Evolutionary conservation across 1,140 invertebrate species (phyloP).

Genomic region (Myzus persicae): DNA sequence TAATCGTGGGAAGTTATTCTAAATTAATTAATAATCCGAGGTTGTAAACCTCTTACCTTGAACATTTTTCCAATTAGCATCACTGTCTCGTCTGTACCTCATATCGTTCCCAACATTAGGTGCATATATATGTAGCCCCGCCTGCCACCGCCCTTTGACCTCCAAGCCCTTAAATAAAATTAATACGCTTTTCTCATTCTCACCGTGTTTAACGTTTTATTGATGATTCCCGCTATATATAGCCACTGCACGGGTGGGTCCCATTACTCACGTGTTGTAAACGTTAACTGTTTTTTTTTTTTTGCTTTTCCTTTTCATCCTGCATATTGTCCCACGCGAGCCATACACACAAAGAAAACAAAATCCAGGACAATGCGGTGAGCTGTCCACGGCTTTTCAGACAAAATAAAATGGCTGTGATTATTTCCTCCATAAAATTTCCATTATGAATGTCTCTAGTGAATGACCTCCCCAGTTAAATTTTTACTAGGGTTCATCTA

Average conservation of each 20-base stretch:
- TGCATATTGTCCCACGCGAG: background rate
- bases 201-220: conserved; percentile 25
- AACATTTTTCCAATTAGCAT: background rate
- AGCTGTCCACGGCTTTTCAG: background rate
- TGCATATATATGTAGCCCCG: background rate
- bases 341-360: background rate
- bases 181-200: conserved; percentile 27
- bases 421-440: background rate
- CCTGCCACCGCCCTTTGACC: background rate
- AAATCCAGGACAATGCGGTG: background rate
- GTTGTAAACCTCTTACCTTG: background rate
- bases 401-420: background rate
- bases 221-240: background rate
- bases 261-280: conserved; percentile 23
- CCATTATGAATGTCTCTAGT: background rate
- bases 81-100: background rate
- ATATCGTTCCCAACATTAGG: background rate
- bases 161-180: background rate
- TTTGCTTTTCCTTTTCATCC: background rate
- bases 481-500: too few relatives aligned
- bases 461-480: background rate
- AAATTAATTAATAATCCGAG: background rate
- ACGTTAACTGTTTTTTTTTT: conserved; percentile 29
- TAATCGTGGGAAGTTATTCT: too few relatives aligned
- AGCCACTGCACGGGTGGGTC: background rate